A percentile compares a stretch with the other conserved stretches of the same genome.
Evolutionary conservation across 2,797 vertebrate genomes (phyloP).

Genomic region (Mormyrops attenuatus): DNA sequence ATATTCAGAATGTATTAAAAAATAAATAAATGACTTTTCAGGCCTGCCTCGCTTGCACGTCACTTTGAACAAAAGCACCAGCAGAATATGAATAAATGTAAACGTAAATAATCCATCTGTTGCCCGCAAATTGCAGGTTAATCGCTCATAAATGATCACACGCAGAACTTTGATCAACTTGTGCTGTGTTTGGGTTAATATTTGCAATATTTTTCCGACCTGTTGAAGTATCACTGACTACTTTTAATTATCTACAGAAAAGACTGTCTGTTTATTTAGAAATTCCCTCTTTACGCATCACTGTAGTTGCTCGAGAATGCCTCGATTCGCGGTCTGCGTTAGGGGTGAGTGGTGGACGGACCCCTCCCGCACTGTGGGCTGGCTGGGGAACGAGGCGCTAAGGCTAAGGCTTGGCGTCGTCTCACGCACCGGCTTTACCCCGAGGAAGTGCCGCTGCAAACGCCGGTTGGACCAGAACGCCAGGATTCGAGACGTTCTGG

Average conservation of each 20-base stretch:
- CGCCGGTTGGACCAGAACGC: constrained; percentile 15
- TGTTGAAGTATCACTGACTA: neutral
- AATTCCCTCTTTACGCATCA: neutral
- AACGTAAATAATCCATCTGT: neutral
- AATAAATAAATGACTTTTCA: too few relatives aligned
- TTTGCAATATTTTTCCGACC: neutral
- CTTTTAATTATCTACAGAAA: neutral
- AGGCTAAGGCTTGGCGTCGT: neutral
- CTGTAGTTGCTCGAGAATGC: neutral
- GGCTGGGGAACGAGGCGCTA: constrained; percentile 19
- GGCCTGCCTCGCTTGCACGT: neutral
- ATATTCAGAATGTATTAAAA: neutral
- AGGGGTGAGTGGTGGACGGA: constrained; percentile 20
- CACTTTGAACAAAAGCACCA: neutral
- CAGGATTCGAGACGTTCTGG: constrained; percentile 12
- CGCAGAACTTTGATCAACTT: neutral
- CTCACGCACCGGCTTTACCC: neutral
- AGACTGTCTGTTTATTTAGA: neutral
- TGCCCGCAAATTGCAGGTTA: neutral
- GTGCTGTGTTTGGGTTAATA: neutral
- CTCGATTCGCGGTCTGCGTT: constrained; percentile 17
- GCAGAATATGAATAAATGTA: neutral
- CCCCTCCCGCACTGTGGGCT: neutral
- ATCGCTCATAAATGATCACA: neutral
- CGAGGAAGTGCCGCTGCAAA: constrained; percentile 2